phyloP scores from a whole-genome alignment of 1,140 invertebrate genomes.

The Pachyrhynchus sulphureomaculatus region DNA sequence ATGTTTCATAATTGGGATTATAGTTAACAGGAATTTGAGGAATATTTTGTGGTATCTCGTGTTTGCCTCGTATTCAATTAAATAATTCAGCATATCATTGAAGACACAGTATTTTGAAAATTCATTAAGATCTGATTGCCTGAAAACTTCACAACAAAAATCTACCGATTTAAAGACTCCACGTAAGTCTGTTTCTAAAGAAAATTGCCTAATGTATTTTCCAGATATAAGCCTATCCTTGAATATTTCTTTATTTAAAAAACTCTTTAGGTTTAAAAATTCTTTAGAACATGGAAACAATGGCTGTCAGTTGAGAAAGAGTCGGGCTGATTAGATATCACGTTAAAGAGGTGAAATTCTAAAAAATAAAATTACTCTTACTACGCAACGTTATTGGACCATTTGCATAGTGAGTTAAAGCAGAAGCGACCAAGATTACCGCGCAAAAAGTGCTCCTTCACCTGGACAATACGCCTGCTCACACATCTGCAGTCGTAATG shows the following conservation, averaged over 20 bases:
- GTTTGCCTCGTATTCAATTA: constrained; percentile 4
- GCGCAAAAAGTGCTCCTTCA: too few relatives aligned
- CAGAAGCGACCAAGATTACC: too few relatives aligned
- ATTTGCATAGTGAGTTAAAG: too few relatives aligned
- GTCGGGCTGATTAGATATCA: neutral
- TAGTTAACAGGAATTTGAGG: neutral
- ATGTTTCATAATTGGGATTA: too few relatives aligned
- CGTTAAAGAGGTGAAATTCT: neutral
- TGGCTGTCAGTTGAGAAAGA: neutral
- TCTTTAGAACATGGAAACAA: neutral
- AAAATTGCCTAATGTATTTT: neutral
- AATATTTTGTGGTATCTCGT: neutral
- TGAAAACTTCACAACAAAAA: constrained; percentile 20
- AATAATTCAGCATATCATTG: constrained; percentile 12
- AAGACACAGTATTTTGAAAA: constrained; percentile 13
- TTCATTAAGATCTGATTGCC: neutral
- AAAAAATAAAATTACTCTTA: too few relatives aligned
- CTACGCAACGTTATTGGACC: too few relatives aligned
- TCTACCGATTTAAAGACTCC: constrained; percentile 1
- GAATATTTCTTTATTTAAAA: constrained; percentile 1
- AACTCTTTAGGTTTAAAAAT: neutral
- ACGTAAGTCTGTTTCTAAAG: constrained; percentile 2
- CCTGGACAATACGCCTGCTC: too few relatives aligned
- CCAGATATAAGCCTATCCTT: constrained; percentile 1
- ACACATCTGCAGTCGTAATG: too few relatives aligned